Conservation (phyloP, 2,113 vertebrate genomes). For the Ornithorhynchus anatinus region DNA sequence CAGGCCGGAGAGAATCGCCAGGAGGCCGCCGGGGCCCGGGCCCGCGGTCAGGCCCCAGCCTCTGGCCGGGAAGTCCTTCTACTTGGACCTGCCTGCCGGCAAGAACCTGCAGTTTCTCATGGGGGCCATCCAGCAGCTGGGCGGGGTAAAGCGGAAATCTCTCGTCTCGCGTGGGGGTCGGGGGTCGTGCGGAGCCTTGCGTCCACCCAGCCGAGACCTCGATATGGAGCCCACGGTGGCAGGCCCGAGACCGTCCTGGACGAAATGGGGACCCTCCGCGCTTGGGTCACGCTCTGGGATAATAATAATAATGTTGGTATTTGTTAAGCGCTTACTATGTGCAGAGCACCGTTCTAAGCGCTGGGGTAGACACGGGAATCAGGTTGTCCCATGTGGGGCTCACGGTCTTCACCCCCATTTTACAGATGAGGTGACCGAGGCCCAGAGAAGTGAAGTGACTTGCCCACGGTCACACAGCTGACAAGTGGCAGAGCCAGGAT, state of each 20-base stretch:
- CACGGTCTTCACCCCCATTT: too few relatives aligned
- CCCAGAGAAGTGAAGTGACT: too few relatives aligned
- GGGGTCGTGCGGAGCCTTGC: not conserved
- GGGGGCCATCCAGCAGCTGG: conserved; percentile 68
- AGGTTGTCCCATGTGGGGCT: too few relatives aligned
- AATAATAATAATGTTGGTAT: too few relatives aligned
- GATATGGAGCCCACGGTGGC: not conserved
- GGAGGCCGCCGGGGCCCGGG: not conserved
- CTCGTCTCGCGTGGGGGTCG: rapidly evolving
- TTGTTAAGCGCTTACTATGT: too few relatives aligned
- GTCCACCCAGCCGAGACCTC: not conserved
- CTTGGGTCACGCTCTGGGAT: not conserved
- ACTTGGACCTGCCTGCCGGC: conserved; percentile 77
- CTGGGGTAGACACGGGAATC: too few relatives aligned
- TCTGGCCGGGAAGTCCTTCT: conserved; percentile 81
- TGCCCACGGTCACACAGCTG: too few relatives aligned
- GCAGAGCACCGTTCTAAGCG: too few relatives aligned
- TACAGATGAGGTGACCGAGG: too few relatives aligned
- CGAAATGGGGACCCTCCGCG: rapidly evolving
- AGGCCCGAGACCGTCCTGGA: rapidly evolving
- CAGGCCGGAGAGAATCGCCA: too few relatives aligned
- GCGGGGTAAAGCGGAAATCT: conserved; percentile 70
- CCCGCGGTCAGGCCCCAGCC: not conserved
- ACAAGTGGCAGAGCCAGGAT: too few relatives aligned
- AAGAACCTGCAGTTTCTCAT: conserved; percentile 68